A percentile compares a stretch with the other conserved stretches of the same genome.
phyloP scores from a whole-genome alignment of 2,888 invertebrate genomes.

The Parnassius mnemosyne region DNA sequence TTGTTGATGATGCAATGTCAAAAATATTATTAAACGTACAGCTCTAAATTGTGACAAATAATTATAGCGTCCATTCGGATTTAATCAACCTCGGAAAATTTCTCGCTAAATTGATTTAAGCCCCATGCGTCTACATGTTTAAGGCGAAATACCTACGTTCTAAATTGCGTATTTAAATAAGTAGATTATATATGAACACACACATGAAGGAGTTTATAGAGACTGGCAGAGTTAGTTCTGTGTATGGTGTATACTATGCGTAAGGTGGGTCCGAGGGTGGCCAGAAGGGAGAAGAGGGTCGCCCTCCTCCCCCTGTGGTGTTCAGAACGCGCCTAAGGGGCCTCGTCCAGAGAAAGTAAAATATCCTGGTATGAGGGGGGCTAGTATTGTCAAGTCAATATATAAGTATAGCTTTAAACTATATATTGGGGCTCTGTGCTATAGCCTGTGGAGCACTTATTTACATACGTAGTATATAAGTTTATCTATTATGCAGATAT shows the following conservation, averaged over 20 bases:
- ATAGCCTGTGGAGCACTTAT: constrained; percentile 69
- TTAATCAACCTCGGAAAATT: constrained; percentile 60
- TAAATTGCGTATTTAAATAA: constrained; percentile 77
- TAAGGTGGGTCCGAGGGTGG: constrained; percentile 58
- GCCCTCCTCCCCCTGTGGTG: constrained; percentile 48
- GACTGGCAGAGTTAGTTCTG: constrained; percentile 75
- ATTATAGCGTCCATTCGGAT: constrained; percentile 42
- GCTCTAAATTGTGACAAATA: constrained; percentile 14
- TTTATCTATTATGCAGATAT: constrained; percentile 79
- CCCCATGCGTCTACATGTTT: constrained; percentile 44
- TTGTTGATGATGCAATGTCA: too few relatives aligned
- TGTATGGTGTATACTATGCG: constrained; percentile 75
- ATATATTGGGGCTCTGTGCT: constrained; percentile 70
- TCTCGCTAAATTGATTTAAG: constrained; percentile 64
- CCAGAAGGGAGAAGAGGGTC: constrained; percentile 40
- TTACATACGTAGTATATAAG: constrained; percentile 74
- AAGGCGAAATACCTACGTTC: constrained; percentile 50
- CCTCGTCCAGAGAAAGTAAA: constrained; percentile 79
- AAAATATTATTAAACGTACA: too few relatives aligned
- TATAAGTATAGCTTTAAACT: constrained; percentile 79
- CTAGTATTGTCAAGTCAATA: constrained; percentile 78
- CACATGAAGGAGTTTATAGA: constrained; percentile 69
- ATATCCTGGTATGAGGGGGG: constrained; percentile 79
- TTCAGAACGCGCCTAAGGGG: constrained; percentile 69
- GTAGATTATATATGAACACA: constrained; percentile 60